Base-by-base conservation (phyloP, 2,113 vertebrate species). In the Uria aalge region DNA sequence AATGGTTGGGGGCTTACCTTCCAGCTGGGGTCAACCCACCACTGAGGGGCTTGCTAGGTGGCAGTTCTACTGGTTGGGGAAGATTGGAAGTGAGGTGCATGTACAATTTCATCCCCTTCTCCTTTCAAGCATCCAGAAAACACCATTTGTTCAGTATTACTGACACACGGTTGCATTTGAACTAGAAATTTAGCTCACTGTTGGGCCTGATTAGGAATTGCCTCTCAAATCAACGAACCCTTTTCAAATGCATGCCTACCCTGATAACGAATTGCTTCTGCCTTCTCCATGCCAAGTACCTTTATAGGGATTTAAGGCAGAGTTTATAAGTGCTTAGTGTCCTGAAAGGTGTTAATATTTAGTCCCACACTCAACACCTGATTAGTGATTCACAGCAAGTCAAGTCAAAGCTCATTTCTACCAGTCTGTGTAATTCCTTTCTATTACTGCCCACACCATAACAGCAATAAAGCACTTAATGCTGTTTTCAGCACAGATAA, bases 331-430 rank as follows among this genome's bases (percentile, higher is more conserved):
- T 27, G 32, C 26, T 90, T 82, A 57, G 60, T 43, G 63, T 85
- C 85, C 90, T 78, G 36, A 85, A 95, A 93, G 19, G 71, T 83
- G 76, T 74, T 92, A 80, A 62, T 94, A 91, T 94, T 92, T 85
- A 76, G 55, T 76, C 38, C 72, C n/a, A 68, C 83, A 76, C 57
- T 91, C 66, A 88, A 77, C 78, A 85, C 38, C 45, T 66, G 67
- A 83, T 93, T 76, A 90, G 92, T 7, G 22, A 96, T 93, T 88
- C 93, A 76, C 78, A 91, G 80, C 55, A 75, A 95, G 88, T 57
- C 72, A 83, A 90, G 38, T 27, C 88, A 90, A 92, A 85, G 64
- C 48, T 90, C 66, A 56, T 30, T 90, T 88, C 48, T 55, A 47
- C n/a, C 16, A 8, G 15, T 59, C 40, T 21, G 17, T 27, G 12